Conservation (phyloP, 2,888 invertebrate species). For the Neocrepidodera transversa region DNA sequence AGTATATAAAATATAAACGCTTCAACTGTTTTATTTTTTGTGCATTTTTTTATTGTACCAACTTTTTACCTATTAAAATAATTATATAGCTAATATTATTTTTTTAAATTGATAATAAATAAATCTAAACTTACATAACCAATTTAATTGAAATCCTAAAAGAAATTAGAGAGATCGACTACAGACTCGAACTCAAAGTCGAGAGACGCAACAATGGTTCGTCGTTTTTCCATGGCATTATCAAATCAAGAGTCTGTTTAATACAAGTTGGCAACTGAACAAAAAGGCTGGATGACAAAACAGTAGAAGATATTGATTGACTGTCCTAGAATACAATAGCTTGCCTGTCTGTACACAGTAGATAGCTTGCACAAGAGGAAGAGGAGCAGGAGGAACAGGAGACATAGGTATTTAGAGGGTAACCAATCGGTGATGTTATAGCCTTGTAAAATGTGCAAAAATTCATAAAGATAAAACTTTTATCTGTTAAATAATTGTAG, state of each 20-base stretch:
- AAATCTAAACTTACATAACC: too few species aligned
- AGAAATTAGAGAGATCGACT: not conserved
- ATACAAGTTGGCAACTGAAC: constrained; percentile 50
- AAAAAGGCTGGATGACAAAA: constrained; percentile 48
- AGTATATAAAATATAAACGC: too few species aligned
- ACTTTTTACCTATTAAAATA: too few species aligned
- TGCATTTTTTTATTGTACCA: too few species aligned
- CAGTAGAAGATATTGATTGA: constrained; percentile 45
- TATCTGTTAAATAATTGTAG: too few species aligned
- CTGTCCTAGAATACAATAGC: constrained; percentile 41
- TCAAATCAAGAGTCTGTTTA: constrained; percentile 49
- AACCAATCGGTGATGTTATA: constrained; percentile 15
- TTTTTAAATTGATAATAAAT: too few species aligned
- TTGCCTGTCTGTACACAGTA: constrained; percentile 38
- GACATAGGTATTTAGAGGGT: constrained; percentile 32
- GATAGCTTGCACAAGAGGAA: constrained; percentile 29
- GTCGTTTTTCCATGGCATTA: constrained; percentile 39
- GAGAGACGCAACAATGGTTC: constrained; percentile 20
- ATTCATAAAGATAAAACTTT: too few species aligned
- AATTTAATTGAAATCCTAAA: too few species aligned
- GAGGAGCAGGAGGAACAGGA: constrained; percentile 23
- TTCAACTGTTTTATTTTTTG: too few species aligned
- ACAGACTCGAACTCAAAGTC: constrained; percentile 14
- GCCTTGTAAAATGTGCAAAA: constrained; percentile 1
- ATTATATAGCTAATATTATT: too few species aligned